Conservation (phyloP, 1,140 invertebrate species). For the Euwallacea fornicatus region DNA sequence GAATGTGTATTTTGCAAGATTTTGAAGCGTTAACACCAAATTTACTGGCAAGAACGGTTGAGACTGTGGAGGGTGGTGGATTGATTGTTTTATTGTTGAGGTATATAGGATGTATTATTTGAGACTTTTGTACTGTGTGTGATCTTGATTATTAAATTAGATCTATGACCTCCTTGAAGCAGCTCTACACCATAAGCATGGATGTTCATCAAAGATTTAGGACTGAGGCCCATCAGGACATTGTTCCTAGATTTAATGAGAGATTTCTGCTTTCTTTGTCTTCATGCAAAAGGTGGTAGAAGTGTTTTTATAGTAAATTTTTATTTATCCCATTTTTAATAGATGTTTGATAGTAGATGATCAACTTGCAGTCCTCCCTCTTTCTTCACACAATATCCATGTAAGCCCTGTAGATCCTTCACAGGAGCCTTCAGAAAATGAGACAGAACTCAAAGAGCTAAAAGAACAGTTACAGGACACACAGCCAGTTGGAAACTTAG, state of each 20-base stretch:
- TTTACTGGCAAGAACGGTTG: constrained; percentile 93
- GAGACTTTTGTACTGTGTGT: neutral
- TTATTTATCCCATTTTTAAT: neutral
- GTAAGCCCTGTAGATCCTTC: constrained; percentile 68
- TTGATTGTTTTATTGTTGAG: constrained; percentile 85
- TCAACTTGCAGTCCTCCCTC: constrained; percentile 86
- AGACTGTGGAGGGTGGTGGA: constrained; percentile 98
- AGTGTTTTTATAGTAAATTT: neutral
- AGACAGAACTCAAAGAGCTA: constrained; percentile 66
- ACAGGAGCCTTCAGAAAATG: constrained; percentile 53
- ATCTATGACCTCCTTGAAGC: constrained; percentile 85
- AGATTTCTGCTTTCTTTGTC: constrained; percentile 91
- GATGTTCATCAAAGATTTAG: constrained; percentile 94
- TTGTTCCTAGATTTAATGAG: constrained; percentile 96
- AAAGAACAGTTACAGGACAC: constrained; percentile 79
- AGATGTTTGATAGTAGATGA: constrained; percentile 92
- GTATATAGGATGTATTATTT: constrained; percentile 3
- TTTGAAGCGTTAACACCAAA: constrained; percentile 99
- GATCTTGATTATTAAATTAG: constrained; percentile 47
- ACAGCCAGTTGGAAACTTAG: constrained; percentile 86
- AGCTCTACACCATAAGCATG: constrained; percentile 97
- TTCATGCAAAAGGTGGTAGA: constrained; percentile 67
- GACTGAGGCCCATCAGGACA: constrained; percentile 91
- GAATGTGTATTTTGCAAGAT: constrained; percentile 97
- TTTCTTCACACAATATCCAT: constrained; percentile 85